Percentiles rank a stretch among this genome's conserved stretches.
phyloP scores from a whole-genome alignment of 2,888 invertebrate species.

The Stictocephala bisonia region DNA sequence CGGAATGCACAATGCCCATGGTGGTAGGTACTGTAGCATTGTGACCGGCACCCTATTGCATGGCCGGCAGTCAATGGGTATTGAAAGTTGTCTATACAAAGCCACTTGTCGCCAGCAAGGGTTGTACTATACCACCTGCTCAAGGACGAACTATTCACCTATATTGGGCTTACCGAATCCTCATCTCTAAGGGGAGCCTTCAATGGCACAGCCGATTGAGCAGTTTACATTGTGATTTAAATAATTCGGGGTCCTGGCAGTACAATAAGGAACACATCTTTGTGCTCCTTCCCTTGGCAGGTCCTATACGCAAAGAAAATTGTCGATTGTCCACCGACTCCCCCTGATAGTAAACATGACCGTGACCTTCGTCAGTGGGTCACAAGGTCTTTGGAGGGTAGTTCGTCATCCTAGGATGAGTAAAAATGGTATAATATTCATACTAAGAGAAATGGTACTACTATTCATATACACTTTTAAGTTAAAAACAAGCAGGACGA shows the following conservation, averaged over 20 bases:
- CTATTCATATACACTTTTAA: too few species aligned
- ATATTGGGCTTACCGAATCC: neutral
- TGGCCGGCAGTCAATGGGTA: too few species aligned
- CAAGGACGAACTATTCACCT: neutral
- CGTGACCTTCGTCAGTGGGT: slow-evolving; percentile 7
- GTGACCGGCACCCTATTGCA: too few species aligned
- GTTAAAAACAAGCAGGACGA: too few species aligned
- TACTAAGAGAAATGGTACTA: too few species aligned
- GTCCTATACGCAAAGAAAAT: slow-evolving; percentile 18
- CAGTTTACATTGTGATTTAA: slow-evolving; percentile 35
- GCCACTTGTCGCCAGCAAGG: slow-evolving; percentile 31
- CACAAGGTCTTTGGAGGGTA: neutral
- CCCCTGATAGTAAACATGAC: neutral
- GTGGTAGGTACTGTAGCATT: too few species aligned
- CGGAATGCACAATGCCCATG: too few species aligned
- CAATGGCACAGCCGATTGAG: slow-evolving; percentile 34
- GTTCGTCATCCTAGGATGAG: too few species aligned
- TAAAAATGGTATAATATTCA: too few species aligned
- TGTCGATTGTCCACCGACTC: too few species aligned
- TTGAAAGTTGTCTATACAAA: too few species aligned
- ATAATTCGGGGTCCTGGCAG: slow-evolving; percentile 32
- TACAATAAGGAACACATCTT: slow-evolving; percentile 25
- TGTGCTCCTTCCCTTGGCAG: slow-evolving; percentile 24
- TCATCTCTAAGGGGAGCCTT: slow-evolving; percentile 13
- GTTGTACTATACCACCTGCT: slow-evolving; percentile 16